Evolutionary conservation across 2,888 invertebrate genomes (phyloP).

Genomic region (Acronicta psi): DNA sequence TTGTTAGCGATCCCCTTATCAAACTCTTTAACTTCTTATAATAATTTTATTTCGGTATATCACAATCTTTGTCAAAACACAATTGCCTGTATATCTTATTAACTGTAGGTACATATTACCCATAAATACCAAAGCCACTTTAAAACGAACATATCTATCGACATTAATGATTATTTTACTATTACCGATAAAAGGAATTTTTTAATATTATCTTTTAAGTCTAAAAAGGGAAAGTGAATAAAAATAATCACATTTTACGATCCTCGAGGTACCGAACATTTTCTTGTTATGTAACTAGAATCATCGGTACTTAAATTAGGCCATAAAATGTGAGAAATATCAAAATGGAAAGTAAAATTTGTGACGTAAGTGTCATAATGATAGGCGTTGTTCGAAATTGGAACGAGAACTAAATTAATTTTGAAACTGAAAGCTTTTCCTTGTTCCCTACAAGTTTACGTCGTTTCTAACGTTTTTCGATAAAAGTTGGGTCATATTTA

Average conservation of each 20-base stretch:
- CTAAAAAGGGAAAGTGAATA: constrained; percentile 57
- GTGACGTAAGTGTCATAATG: constrained; percentile 20
- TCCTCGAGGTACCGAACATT: constrained; percentile 50
- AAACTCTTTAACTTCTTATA: too few relatives aligned
- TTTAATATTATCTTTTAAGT: constrained; percentile 1
- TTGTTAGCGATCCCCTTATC: too few relatives aligned
- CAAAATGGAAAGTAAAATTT: constrained; percentile 40
- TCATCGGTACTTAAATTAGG: constrained; percentile 62
- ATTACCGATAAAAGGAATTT: constrained; percentile 2
- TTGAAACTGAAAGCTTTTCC: constrained; percentile 35
- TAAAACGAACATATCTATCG: neutral
- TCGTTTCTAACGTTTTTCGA: constrained; percentile 2
- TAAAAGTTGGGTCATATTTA: too few relatives aligned
- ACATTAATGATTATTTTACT: constrained; percentile 12
- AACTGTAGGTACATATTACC: too few relatives aligned
- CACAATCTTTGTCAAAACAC: too few relatives aligned
- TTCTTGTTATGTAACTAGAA: constrained; percentile 65
- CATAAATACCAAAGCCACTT: too few relatives aligned
- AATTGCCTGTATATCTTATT: too few relatives aligned
- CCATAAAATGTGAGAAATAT: constrained; percentile 49
- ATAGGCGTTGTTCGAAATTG: constrained; percentile 31
- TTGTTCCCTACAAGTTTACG: constrained; percentile 1
- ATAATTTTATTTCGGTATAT: too few relatives aligned
- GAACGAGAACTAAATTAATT: constrained; percentile 35
- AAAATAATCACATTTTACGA: constrained; percentile 60